Evolutionary conservation across 2,797 vertebrate species (phyloP).

Genomic region (Nasua narica): DNA sequence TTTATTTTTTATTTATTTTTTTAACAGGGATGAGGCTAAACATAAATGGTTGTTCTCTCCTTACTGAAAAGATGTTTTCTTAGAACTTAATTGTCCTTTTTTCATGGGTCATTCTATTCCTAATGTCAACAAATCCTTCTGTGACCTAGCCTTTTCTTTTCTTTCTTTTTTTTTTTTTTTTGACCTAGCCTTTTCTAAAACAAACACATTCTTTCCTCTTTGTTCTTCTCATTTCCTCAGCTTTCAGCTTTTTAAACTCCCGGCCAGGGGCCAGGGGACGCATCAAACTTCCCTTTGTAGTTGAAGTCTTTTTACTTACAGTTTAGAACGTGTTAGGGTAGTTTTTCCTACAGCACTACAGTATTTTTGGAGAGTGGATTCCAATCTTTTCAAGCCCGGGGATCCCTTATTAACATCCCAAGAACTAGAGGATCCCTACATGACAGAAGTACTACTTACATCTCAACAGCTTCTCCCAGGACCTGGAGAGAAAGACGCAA

Average conservation of each 20-base stretch:
- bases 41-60: conserved; percentile 51
- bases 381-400: background rate
- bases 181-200: conserved; percentile 62
- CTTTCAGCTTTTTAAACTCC: background rate
- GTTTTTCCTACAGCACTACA: background rate
- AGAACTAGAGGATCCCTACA: background rate
- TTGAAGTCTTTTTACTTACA: background rate
- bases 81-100: conserved; percentile 58
- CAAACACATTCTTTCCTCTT: conserved; percentile 39
- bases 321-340: background rate
- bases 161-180: too few relatives aligned
- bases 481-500: background rate
- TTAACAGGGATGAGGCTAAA: conserved; percentile 42
- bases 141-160: conserved; percentile 59
- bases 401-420: background rate
- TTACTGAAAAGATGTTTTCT: conserved; percentile 56
- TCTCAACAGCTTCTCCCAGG: background rate
- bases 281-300: background rate
- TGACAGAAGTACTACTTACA: background rate
- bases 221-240: conserved; percentile 53
- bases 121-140: conserved; percentile 62
- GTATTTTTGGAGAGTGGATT: background rate
- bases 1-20: background rate
- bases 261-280: background rate
- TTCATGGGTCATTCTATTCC: conserved; percentile 54